Conservation (phyloP, 2,113 vertebrate genomes). For the Galbula dea region DNA sequence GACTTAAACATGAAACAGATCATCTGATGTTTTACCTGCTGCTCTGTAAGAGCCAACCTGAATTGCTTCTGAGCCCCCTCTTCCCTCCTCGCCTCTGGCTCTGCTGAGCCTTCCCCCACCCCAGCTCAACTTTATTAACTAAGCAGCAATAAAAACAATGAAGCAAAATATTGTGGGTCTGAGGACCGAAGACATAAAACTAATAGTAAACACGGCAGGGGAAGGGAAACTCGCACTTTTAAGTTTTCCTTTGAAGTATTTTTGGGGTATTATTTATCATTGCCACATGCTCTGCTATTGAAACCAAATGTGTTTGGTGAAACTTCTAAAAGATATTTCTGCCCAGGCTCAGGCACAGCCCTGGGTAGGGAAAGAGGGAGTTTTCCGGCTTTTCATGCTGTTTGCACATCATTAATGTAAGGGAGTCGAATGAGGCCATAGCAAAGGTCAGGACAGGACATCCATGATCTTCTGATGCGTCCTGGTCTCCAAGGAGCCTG, state of each 20-base stretch:
- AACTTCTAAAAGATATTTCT: conserved; percentile 48
- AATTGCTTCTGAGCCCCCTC: not conserved
- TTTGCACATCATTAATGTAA: not conserved
- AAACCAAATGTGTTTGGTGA: conserved; percentile 72
- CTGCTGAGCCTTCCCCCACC: not conserved
- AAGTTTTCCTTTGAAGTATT: conserved; percentile 80
- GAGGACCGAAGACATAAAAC: conserved; percentile 64
- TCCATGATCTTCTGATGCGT: not conserved
- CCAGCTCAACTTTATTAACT: conserved; percentile 58
- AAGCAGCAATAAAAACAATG: conserved; percentile 71
- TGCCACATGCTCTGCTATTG: conserved; percentile 76
- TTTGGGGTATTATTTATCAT: conserved; percentile 72
- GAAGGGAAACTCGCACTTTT: conserved; percentile 67
- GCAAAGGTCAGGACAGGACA: conserved; percentile 46
- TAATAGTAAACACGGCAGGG: conserved; percentile 70
- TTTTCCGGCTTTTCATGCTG: not conserved
- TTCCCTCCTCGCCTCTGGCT: conserved; percentile 21
- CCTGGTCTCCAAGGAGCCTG: not conserved
- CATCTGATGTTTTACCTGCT: not conserved
- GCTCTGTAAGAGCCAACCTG: not conserved
- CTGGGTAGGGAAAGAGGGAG: not conserved
- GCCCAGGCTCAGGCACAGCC: conserved; percentile 9
- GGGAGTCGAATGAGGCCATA: not conserved
- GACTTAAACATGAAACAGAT: not conserved
- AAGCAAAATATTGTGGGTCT: conserved; percentile 49